These are phyloP conservation scores for Drosophila dunni DNA, from an alignment of 1,140 invertebrate species.

Conservation along the genomic window DNA sequence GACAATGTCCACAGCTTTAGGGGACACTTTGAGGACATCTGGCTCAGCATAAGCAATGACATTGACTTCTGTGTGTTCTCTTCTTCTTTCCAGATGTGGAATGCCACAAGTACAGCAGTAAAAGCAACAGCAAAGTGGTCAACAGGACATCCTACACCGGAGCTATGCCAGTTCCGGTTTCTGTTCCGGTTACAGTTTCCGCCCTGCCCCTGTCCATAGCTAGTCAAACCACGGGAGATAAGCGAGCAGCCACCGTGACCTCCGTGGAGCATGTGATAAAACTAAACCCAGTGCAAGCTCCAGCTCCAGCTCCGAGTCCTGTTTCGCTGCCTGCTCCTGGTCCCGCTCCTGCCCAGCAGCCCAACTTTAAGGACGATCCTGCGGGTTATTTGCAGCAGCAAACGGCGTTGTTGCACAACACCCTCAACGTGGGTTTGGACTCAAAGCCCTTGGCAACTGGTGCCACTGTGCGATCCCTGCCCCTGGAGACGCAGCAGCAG, in stretches of 20 bases:
- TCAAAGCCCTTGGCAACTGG: slow-evolving; percentile 30
- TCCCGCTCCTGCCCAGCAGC: slow-evolving; percentile 70
- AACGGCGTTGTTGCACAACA: slow-evolving; percentile 92
- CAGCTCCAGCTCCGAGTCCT: neutral
- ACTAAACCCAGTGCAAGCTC: neutral
- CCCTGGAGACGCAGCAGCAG: slow-evolving; percentile 58
- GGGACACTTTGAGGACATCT: slow-evolving; percentile 75
- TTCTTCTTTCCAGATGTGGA: slow-evolving; percentile 72
- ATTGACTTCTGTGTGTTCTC: slow-evolving; percentile 57
- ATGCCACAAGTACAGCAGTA: slow-evolving; percentile 77
- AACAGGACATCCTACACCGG: slow-evolving; percentile 25
- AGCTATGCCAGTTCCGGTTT: slow-evolving; percentile 17
- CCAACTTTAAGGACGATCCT: slow-evolving; percentile 94
- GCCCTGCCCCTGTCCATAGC: slow-evolving; percentile 44
- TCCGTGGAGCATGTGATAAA: slow-evolving; percentile 40
- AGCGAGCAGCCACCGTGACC: slow-evolving; percentile 17
- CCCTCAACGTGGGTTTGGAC: slow-evolving; percentile 82
- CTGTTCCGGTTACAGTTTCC: slow-evolving; percentile 17
- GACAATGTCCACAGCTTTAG: slow-evolving; percentile 18
- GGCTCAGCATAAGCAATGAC: slow-evolving; percentile 64
- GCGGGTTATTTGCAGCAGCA: slow-evolving; percentile 95
- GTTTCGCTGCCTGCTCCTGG: neutral
- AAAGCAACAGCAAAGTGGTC: slow-evolving; percentile 19
- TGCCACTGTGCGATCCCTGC: slow-evolving; percentile 41
- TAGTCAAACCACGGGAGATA: slow-evolving; percentile 57